phyloP scores from a whole-genome alignment of 2,888 invertebrate species.

The Tuberolachnus salignus region DNA sequence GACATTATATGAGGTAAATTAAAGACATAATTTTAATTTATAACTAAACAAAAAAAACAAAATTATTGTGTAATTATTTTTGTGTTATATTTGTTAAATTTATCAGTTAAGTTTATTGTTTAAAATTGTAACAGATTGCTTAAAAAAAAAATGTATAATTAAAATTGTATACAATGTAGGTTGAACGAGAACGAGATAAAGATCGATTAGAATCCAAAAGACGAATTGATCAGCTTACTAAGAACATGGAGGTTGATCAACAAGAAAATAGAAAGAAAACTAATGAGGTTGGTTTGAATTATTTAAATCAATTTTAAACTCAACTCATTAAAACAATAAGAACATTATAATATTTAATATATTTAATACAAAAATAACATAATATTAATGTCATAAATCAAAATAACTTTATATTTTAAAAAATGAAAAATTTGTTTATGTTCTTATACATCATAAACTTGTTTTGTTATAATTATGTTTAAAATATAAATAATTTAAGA shows the following conservation, averaged over 20 bases:
- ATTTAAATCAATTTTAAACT: neutral
- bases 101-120: too few species aligned
- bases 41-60: too few species aligned
- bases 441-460: neutral
- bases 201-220: constrained; percentile 86
- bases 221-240: constrained; percentile 82
- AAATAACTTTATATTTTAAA: neutral
- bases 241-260: constrained; percentile 84
- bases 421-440: neutral
- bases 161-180: constrained; percentile 64
- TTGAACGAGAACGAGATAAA: constrained; percentile 87
- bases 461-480: neutral
- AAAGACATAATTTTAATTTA: neutral
- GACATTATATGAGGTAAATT: constrained; percentile 77
- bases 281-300: constrained; percentile 63
- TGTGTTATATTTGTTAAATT: too few species aligned
- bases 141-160: neutral
- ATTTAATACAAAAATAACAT: neutral
- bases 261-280: constrained; percentile 87
- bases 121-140: too few species aligned
- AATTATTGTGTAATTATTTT: too few species aligned
- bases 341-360: neutral
- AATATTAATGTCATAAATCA: neutral
- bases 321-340: neutral
- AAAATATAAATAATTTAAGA: neutral